These are phyloP conservation scores for Drosophila anceps DNA, from an alignment of 2,888 invertebrate genomes.

Conservation along the genomic window DNA sequence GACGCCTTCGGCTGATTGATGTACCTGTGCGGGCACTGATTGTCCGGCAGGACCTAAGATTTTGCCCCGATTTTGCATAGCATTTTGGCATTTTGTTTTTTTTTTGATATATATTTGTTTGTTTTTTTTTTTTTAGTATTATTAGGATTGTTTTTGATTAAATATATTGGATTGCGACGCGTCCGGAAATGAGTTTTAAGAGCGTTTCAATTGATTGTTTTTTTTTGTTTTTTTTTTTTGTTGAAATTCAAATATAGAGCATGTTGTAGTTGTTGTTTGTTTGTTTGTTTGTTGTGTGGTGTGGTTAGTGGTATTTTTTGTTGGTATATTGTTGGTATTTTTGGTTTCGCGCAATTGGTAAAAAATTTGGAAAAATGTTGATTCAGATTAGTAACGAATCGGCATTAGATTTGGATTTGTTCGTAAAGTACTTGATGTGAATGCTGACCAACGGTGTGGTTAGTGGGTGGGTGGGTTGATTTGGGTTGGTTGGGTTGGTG, in stretches of 20 bases:
- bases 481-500: slow-evolving; percentile 16
- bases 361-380: slow-evolving; percentile 79
- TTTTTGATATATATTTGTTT: slow-evolving; percentile 22
- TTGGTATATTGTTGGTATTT: slow-evolving; percentile 15
- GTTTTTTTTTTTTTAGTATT: slow-evolving; percentile 39
- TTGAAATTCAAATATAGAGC: slow-evolving; percentile 64
- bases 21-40: slow-evolving; percentile 95
- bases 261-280: slow-evolving; percentile 48
- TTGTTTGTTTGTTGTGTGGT: slow-evolving; percentile 42
- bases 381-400: slow-evolving; percentile 65
- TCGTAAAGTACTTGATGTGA: slow-evolving; percentile 28
- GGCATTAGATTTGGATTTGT: slow-evolving; percentile 42
- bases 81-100: slow-evolving; percentile 13
- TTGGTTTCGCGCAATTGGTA: slow-evolving; percentile 47
- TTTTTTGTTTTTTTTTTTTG: slow-evolving; percentile 26
- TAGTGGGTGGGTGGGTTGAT: slow-evolving; percentile 19
- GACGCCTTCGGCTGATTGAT: slow-evolving; percentile 92
- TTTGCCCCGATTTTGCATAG: slow-evolving; percentile 31
- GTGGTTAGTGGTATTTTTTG: slow-evolving; percentile 64
- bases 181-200: slow-evolving; percentile 73
- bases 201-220: slow-evolving; percentile 55
- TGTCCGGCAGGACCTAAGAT: slow-evolving; percentile 94
- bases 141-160: slow-evolving; percentile 27
- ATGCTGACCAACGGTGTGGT: slow-evolving; percentile 34
- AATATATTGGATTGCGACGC: slow-evolving; percentile 48